Base-by-base conservation (phyloP, 2,888 invertebrate genomes). In the Parascotia fuliginaria region DNA sequence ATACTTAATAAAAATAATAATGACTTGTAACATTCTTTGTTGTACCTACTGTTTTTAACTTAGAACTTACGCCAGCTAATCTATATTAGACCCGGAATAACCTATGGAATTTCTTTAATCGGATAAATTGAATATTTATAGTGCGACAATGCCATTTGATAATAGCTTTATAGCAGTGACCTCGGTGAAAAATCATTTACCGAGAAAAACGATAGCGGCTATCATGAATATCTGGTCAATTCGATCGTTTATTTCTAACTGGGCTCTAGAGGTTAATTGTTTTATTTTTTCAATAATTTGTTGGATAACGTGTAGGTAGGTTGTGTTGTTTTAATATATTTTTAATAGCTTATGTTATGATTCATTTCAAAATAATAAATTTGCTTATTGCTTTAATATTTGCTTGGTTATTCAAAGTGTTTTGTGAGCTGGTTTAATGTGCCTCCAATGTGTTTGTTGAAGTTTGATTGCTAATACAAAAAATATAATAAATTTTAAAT, bases 181-280 rank as follows among this genome's bases (percentile, higher is more conserved):
- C 64, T 63, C 68, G 56, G 36, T 36, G 43, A 39, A 54, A 65
- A 54, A 59, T 37, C 39, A 11, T 65, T 57, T 65, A 36, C 19
- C 48, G 40, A 67, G 64, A 60, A 67, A 55, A 60, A 41, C 9
- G 68, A 67, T 67, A 63, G 60, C 19, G 9, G 33, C 6, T 51
- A 60, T 67, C 64, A 45, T 27, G 29, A 5, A 46, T 5, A 48
- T 50, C 48, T 48, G 40, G 45, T 45, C 42, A 48, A 50, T 55
- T 12, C 19, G 38, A 42, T 27, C 24, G 32, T 47, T 27, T 31
- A 47, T 41, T 46, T 53, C 15, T 31, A 27, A 28, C 24, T 36
- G 42, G 43, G 45, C 45, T 46, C 55, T 34, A 33, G 27, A 39
- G 14, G 42, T 32, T 38, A 14, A 1, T 34, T 42, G 37, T 39